Percentiles rank a stretch among this genome's conserved stretches.
phyloP scores from a whole-genome alignment of 1,140 invertebrate species.

The Bicyclus anynana region DNA sequence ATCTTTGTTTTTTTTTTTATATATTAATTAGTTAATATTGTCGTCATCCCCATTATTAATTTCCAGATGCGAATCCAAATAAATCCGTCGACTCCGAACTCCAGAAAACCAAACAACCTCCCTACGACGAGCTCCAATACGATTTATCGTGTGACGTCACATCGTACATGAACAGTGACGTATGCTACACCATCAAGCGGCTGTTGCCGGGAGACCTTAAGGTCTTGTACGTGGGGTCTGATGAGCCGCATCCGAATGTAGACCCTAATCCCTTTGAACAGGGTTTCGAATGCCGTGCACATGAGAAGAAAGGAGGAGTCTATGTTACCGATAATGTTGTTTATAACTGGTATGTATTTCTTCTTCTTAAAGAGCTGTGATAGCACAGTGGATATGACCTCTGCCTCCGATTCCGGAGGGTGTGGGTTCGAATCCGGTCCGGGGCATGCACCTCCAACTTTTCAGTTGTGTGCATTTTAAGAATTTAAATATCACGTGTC shows the following conservation, averaged over 20 bases:
- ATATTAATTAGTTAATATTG: too few relatives aligned
- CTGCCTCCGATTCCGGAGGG: too few relatives aligned
- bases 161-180: conserved; percentile 86
- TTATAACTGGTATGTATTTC: conserved; percentile 86
- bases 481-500: too few relatives aligned
- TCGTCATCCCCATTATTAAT: background rate
- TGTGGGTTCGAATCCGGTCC: too few relatives aligned
- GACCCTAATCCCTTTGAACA: conserved; percentile 84
- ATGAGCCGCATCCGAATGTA: conserved; percentile 52
- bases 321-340: conserved; percentile 89
- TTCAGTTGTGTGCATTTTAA: too few relatives aligned
- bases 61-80: conserved; percentile 62
- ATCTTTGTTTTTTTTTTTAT: too few relatives aligned
- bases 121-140: conserved; percentile 74
- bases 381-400: too few relatives aligned
- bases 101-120: conserved; percentile 42
- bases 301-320: conserved; percentile 89
- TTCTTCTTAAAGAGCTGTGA: background rate
- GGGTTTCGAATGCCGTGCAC: conserved; percentile 78
- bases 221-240: conserved; percentile 80
- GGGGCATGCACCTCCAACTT: too few relatives aligned
- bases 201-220: conserved; percentile 93
- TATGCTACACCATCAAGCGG: conserved; percentile 90
- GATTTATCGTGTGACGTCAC: conserved; percentile 84
- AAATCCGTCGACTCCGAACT: conserved; percentile 61